Base-by-base conservation (phyloP, 1,140 invertebrate genomes). In the Calosoma granatense region DNA sequence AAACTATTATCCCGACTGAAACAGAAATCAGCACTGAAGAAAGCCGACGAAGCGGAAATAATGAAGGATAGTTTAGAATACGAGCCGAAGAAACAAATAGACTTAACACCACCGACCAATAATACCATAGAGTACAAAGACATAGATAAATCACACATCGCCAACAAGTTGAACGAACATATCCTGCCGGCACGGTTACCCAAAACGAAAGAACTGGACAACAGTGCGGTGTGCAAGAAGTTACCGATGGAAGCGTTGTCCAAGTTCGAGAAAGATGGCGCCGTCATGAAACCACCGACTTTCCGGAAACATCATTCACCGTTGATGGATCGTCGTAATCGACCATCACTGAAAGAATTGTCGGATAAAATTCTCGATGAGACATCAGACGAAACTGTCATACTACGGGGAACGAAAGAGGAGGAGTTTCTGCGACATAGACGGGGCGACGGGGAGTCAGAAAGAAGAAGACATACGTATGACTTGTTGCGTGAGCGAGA, bases 1-100 rank as follows among this genome's bases (percentile, higher is more conserved):
- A 66, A 68, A 11, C 53, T 71, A 1, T 41, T 71, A 20, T 66
- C 64, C 2, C 47, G 66, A 36, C 58, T 72, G 26, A 69, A 69
- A 57, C 61, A 23, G 14, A 19, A 53, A 53, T 6, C 17, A 53
- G 4, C 11, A 51, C 6, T 15, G 6, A 51, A 51, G 17, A 20
- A 17, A 51, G 6, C 6, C 17, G 19, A 14, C 6, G 43, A 51
- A 15, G 6, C 43, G 4, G 20, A 53, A 20, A 12, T 17, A n/a
- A 15, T 15, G 6, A 53, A 53, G 22, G 20, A 20, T 22, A 15
- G 15, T 2, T 53, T 53, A 53, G 51, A 53, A 11, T 11, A 9
- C 6, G 14, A 51, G 19, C 19, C 17, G 4, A 15, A 20, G 6
- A 6, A 4, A 6, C 4, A 17, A 6, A 9, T 15, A 51, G 43